These are phyloP conservation scores for Lypha dubia DNA, from an alignment of 2,888 invertebrate species.

Conservation along the genomic window DNA sequence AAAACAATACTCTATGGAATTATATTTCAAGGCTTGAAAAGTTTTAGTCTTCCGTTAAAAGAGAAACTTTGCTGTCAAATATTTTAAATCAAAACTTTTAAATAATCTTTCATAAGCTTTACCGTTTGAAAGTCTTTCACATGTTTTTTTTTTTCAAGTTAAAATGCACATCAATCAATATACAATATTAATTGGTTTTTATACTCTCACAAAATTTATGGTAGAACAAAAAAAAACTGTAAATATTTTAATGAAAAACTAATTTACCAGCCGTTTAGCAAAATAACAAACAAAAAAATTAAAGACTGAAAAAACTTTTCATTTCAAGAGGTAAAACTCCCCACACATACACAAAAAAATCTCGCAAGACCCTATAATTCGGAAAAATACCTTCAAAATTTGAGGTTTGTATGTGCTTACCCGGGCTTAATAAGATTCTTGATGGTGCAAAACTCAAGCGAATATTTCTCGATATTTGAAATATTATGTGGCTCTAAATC, in stretches of 20 bases:
- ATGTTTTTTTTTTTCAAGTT: too few relatives aligned
- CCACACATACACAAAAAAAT: neutral
- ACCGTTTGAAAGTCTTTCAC: neutral
- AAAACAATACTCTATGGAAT: too few relatives aligned
- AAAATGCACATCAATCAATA: slow-evolving; percentile 51
- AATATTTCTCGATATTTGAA: too few relatives aligned
- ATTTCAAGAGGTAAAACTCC: neutral
- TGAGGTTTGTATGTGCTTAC: too few relatives aligned
- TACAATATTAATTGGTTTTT: slow-evolving; percentile 4
- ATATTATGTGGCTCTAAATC: too few relatives aligned
- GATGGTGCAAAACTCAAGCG: too few relatives aligned
- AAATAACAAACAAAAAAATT: slow-evolving; percentile 17
- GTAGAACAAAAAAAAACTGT: neutral
- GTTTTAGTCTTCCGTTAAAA: too few relatives aligned
- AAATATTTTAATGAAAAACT: slow-evolving; percentile 52
- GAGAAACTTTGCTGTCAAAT: too few relatives aligned
- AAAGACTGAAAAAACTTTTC: neutral
- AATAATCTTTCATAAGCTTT: neutral
- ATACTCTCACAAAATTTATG: neutral
- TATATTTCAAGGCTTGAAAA: too few relatives aligned
- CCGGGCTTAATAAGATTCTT: too few relatives aligned
- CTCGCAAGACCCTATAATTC: neutral
- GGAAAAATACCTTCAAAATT: neutral
- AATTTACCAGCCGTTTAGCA: slow-evolving; percentile 49
- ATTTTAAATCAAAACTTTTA: neutral